Evolutionary conservation across 2,888 invertebrate species (phyloP).

Genomic region (Volucella inflata): DNA sequence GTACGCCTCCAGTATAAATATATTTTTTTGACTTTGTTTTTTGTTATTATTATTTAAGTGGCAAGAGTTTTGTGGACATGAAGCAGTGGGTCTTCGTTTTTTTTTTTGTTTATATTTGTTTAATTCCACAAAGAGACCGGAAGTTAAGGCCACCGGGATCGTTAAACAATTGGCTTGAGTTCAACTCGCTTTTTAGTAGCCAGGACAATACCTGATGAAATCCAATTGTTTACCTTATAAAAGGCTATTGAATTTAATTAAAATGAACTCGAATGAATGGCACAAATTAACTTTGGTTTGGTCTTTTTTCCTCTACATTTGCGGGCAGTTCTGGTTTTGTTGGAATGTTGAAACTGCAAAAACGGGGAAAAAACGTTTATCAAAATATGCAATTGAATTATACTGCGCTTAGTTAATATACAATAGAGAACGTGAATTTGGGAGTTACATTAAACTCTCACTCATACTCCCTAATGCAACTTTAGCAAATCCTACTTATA

Average conservation of each 20-base stretch:
- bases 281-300: conserved; percentile 44
- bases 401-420: too few relatives aligned
- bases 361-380: too few relatives aligned
- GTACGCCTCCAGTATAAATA: too few relatives aligned
- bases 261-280: conserved; percentile 39
- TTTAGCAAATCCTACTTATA: too few relatives aligned
- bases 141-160: conserved; percentile 47
- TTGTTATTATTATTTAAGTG: conserved; percentile 5
- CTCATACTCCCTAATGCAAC: too few relatives aligned
- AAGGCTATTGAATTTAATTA: conserved; percentile 53
- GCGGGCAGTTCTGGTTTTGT: too few relatives aligned
- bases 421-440: too few relatives aligned
- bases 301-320: not conserved
- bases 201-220: conserved; percentile 53
- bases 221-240: conserved; percentile 51
- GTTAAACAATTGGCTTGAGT: conserved; percentile 62
- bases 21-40: conserved; percentile 9
- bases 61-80: conserved; percentile 34
- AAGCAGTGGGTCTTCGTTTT: not conserved
- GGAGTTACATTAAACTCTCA: too few relatives aligned
- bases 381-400: too few relatives aligned
- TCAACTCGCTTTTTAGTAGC: conserved; percentile 44
- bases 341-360: not conserved
- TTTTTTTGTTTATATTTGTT: not conserved
- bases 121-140: conserved; percentile 40